Conservation (phyloP, 2,797 vertebrate species). For the Bucorvus abyssinicus region DNA sequence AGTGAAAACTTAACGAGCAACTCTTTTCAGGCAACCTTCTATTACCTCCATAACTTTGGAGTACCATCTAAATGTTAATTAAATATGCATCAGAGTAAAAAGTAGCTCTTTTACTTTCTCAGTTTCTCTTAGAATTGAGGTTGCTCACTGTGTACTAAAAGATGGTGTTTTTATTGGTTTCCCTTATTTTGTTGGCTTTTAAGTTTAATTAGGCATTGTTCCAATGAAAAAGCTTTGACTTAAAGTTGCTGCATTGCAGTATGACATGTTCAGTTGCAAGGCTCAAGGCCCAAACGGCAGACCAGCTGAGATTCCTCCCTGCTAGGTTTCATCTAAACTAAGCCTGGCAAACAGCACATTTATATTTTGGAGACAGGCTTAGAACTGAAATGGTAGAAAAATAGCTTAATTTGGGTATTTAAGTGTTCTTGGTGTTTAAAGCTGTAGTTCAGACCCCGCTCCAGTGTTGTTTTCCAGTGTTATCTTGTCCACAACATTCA, state of each 20-base stretch:
- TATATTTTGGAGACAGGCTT: background rate
- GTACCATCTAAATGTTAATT: background rate
- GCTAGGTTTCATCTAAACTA: background rate
- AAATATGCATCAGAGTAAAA: background rate
- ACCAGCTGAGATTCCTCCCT: background rate
- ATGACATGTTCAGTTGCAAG: background rate
- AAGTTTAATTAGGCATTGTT: background rate
- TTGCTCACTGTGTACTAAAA: background rate
- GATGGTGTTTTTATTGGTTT: background rate
- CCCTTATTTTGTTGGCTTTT: background rate
- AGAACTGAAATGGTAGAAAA: background rate
- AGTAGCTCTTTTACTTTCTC: background rate
- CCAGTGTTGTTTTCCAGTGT: background rate
- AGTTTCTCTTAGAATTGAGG: background rate
- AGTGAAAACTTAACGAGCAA: background rate
- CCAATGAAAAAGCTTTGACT: background rate
- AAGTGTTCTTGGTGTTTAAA: background rate
- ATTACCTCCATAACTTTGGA: background rate
- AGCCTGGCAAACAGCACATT: background rate
- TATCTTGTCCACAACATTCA: background rate
- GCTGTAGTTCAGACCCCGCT: background rate
- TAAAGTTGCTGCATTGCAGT: slow-evolving; percentile 9
- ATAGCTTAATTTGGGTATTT: background rate
- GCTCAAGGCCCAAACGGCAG: background rate
- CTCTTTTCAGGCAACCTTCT: background rate